These are phyloP conservation scores for Tethya wilhelma DNA, from an alignment of 37 sponge, comb jelly and placozoan species.

Conservation along the genomic window DNA sequence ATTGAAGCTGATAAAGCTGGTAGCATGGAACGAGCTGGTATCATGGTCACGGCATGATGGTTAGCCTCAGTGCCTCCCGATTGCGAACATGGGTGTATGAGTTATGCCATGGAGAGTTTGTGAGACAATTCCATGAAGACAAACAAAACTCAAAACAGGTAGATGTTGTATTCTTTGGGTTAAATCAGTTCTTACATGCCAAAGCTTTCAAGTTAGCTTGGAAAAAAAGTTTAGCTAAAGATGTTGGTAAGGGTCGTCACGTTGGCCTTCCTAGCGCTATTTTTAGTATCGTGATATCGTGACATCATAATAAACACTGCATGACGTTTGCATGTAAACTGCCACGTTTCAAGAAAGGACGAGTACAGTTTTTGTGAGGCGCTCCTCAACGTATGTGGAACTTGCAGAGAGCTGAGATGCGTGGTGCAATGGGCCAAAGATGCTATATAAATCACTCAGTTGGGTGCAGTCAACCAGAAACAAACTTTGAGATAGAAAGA, in stretches of 20 bases:
- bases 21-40: too few relatives aligned
- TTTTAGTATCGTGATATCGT: too few relatives aligned
- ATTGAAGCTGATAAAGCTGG: too few relatives aligned
- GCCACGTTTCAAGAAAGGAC: constrained; percentile 15
- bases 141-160: constrained; percentile 3
- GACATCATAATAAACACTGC: too few relatives aligned
- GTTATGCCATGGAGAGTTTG: constrained; percentile 56
- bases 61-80: too few relatives aligned
- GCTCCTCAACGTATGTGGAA: background rate
- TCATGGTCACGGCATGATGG: too few relatives aligned
- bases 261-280: too few relatives aligned
- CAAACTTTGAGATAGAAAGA: too few relatives aligned
- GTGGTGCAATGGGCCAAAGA: background rate
- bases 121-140: constrained; percentile 77
- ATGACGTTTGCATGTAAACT: background rate
- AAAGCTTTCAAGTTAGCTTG: background rate
- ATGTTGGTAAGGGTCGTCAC: background rate
- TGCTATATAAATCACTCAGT: background rate
- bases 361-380: background rate
- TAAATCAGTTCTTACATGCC: background rate
- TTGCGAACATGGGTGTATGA: constrained; percentile 90
- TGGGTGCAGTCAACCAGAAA: background rate
- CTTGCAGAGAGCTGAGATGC: background rate
- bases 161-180: background rate
- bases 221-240: background rate